These are phyloP conservation scores for Eristalis arbustorum DNA, from an alignment of 2,888 invertebrate species.

Conservation along the genomic window DNA sequence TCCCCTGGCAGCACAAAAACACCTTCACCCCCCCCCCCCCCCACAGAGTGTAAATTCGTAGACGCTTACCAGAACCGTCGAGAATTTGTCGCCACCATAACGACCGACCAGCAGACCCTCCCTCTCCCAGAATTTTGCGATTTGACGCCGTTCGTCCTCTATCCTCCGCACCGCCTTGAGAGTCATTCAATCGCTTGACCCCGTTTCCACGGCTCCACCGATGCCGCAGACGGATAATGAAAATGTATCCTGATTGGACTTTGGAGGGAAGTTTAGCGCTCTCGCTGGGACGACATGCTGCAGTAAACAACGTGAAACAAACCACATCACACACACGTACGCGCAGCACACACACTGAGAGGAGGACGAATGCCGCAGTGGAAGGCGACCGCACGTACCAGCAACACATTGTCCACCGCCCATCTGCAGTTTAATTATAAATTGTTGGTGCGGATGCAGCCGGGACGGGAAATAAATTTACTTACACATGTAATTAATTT, in stretches of 20 bases:
- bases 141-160: background rate
- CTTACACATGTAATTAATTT: constrained; percentile 61
- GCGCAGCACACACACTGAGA: background rate
- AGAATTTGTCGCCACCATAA: background rate
- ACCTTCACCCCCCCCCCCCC: background rate
- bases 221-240: constrained; percentile 19
- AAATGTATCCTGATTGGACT: constrained; percentile 36
- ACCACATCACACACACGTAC: background rate
- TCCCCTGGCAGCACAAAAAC: too few species aligned
- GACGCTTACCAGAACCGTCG: background rate
- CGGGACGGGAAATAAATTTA: constrained; percentile 42
- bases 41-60: background rate
- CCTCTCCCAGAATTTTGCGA: background rate
- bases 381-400: background rate
- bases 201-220: background rate
- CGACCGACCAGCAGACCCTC: background rate
- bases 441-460: constrained; percentile 1
- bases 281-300: constrained; percentile 5
- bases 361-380: background rate
- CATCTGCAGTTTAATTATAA: constrained; percentile 46
- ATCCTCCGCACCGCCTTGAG: background rate
- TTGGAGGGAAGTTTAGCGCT: constrained; percentile 23
- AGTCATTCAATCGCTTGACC: background rate
- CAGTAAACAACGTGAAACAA: constrained; percentile 7
- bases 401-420: background rate